Percentiles rank a stretch among this genome's conserved stretches.
Evolutionary conservation across 2,113 vertebrate species (phyloP).

Genomic region (Lepidothrix coronata): DNA sequence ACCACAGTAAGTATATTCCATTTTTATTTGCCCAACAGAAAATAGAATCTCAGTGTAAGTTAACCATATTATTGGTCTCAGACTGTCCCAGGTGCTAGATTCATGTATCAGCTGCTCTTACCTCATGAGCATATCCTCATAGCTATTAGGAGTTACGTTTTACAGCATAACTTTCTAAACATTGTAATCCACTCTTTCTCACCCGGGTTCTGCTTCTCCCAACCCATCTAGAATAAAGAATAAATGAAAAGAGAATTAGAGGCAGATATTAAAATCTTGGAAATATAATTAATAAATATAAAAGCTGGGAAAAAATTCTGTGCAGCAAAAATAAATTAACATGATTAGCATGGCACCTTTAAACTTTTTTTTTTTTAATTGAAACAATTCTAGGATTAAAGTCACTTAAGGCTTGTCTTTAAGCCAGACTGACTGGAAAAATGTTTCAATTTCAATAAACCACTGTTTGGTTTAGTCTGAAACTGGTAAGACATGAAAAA

Average conservation of each 20-base stretch:
- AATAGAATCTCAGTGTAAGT: background rate
- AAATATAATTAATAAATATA: constrained; percentile 23
- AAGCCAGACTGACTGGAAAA: constrained; percentile 30
- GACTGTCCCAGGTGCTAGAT: background rate
- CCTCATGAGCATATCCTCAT: background rate
- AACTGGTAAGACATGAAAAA: constrained; percentile 56
- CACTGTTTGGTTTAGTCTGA: constrained; percentile 28
- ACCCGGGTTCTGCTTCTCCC: background rate
- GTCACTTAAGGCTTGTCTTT: constrained; percentile 10
- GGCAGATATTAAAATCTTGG: background rate
- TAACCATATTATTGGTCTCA: background rate
- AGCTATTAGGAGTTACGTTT: background rate
- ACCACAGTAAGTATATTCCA: background rate
- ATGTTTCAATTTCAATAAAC: constrained; percentile 41
- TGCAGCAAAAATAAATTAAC: background rate
- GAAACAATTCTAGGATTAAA: background rate
- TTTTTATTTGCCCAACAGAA: constrained; percentile 6
- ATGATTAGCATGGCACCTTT: background rate
- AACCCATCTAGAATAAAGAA: background rate
- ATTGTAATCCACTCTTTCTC: background rate
- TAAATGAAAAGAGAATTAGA: background rate
- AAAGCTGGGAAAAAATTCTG: constrained; percentile 39
- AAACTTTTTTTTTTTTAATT: background rate
- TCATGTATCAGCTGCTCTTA: background rate
- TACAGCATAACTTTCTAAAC: background rate